Conservation (phyloP, 2,797 vertebrate genomes). For the Crocidura indochinensis region DNA sequence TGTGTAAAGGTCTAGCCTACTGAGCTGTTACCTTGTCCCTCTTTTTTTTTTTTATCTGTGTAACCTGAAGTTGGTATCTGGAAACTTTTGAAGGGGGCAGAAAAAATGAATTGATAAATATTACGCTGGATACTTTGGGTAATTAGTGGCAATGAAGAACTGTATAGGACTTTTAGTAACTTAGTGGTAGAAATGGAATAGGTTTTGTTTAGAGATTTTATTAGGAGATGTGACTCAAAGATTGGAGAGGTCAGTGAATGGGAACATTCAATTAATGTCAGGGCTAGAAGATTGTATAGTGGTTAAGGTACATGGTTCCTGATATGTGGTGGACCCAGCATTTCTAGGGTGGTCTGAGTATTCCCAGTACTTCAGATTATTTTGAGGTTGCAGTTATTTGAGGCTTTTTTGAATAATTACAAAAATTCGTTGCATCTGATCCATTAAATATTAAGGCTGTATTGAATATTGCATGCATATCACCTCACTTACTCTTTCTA, state of each 20-base stretch:
- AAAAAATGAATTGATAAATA: conserved; percentile 18
- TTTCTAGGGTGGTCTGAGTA: too few species aligned
- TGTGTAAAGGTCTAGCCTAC: too few species aligned
- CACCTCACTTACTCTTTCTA: not conserved
- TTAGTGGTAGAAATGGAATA: not conserved
- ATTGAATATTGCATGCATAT: not conserved
- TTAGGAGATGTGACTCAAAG: not conserved
- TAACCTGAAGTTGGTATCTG: not conserved
- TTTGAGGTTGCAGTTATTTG: not conserved
- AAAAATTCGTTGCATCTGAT: not conserved
- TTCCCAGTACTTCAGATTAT: too few species aligned
- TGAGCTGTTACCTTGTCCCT: too few species aligned
- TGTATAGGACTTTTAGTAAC: not conserved
- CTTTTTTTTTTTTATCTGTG: not conserved
- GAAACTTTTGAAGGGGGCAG: not conserved
- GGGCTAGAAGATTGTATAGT: too few species aligned
- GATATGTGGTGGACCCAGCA: too few species aligned
- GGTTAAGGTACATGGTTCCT: too few species aligned
- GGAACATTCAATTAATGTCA: not conserved
- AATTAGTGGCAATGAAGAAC: too few species aligned
- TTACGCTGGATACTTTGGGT: too few species aligned
- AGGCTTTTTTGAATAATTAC: conserved; percentile 2
- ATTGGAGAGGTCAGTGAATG: not conserved
- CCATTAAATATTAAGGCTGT: not conserved
- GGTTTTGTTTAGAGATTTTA: not conserved